phyloP scores from a whole-genome alignment of 2,113 vertebrate genomes.

The Tragelaphus buxtoni region DNA sequence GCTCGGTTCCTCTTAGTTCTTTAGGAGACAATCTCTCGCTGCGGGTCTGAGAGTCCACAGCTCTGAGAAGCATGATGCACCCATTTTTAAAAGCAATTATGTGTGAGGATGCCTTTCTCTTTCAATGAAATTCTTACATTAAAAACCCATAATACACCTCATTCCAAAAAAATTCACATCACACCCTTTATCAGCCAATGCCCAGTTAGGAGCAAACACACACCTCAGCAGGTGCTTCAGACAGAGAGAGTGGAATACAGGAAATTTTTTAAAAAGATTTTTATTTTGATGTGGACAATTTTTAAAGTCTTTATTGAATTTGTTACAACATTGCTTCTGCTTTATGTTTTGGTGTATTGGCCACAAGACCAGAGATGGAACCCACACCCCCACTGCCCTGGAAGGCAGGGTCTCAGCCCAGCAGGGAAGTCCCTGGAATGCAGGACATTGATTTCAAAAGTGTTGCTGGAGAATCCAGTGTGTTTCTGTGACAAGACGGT shows the following conservation, averaged over 20 bases:
- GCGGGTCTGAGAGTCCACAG: not conserved
- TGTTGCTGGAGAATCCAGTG: not conserved
- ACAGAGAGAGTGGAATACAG: not conserved
- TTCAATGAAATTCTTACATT: not conserved
- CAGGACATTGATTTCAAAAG: not conserved
- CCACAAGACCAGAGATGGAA: not conserved
- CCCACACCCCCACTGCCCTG: not conserved
- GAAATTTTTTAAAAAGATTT: not conserved
- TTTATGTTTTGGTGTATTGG: not conserved
- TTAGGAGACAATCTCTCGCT: not conserved
- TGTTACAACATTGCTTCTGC: not conserved
- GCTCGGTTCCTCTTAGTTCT: rapidly evolving
- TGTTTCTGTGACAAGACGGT: not conserved
- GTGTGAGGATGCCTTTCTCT: not conserved
- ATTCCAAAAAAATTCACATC: not conserved
- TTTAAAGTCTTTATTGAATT: not conserved
- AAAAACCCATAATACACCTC: not conserved
- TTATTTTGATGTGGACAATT: not conserved
- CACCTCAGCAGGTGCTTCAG: not conserved
- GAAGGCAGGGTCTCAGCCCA: not conserved
- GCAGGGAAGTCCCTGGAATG: not conserved
- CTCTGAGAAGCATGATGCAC: not conserved
- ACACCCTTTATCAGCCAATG: no score
- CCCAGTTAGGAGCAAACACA: rapidly evolving
- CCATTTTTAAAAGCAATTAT: not conserved